These are phyloP conservation scores for Camelus bactrianus DNA, from an alignment of 2,113 vertebrate genomes.

Conservation along the genomic window DNA sequence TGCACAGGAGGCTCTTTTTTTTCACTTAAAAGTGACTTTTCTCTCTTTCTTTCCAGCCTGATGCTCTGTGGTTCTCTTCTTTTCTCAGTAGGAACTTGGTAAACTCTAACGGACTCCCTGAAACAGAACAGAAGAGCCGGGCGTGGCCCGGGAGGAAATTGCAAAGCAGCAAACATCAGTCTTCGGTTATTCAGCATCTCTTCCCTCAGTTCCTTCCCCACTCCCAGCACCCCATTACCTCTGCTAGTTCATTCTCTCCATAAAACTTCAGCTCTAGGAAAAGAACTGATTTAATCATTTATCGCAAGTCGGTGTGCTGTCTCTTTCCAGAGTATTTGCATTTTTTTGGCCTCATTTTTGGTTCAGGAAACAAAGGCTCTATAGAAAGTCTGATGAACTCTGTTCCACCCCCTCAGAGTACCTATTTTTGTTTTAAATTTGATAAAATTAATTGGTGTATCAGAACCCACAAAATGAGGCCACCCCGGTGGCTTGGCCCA, in stretches of 20 bases:
- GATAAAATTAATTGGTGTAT: neutral
- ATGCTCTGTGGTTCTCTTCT: neutral
- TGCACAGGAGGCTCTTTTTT: neutral
- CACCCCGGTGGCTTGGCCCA: neutral
- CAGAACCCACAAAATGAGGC: neutral
- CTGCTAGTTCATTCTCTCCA: neutral
- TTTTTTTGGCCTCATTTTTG: neutral
- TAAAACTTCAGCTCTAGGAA: slow-evolving; percentile 11
- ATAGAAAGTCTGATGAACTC: neutral
- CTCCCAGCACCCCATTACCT: neutral
- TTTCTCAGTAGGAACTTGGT: neutral
- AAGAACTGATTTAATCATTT: neutral
- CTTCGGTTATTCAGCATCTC: neutral
- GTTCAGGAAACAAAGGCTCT: neutral
- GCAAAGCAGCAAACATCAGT: neutral
- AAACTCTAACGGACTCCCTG: neutral
- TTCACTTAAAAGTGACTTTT: neutral
- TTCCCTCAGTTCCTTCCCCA: neutral
- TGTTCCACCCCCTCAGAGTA: neutral
- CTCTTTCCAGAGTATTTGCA: neutral
- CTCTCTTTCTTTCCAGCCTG: neutral
- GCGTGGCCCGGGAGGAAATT: neutral
- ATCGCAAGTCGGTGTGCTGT: neutral
- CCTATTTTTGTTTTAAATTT: neutral
- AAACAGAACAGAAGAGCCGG: neutral